These are phyloP conservation scores for Mycteria americana DNA, from an alignment of 2,797 vertebrate species.

Conservation along the genomic window DNA sequence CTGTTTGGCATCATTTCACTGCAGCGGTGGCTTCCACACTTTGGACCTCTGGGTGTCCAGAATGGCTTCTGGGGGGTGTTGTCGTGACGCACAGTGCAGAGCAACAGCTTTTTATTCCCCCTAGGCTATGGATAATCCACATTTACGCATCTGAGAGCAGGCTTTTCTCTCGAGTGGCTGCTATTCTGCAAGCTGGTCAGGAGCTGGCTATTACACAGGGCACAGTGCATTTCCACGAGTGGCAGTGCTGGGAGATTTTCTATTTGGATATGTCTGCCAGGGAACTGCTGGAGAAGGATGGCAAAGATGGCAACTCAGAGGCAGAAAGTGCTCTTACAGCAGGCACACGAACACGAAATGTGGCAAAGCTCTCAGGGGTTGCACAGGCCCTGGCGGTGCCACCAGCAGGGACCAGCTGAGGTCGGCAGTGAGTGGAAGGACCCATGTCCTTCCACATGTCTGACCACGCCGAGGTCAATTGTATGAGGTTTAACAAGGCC, in stretches of 20 bases:
- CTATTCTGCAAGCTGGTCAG: neutral
- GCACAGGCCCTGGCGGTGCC: neutral
- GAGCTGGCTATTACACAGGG: neutral
- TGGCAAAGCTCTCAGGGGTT: neutral
- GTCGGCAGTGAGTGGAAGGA: neutral
- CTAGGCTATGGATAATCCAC: neutral
- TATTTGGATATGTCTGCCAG: neutral
- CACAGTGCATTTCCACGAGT: fast-evolving
- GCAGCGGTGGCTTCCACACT: neutral
- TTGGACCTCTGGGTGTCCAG: neutral
- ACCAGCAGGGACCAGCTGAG: neutral
- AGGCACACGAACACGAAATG: fast-evolving
- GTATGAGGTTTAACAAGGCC: too few species aligned
- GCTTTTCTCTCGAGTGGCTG: neutral
- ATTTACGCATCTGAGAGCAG: neutral
- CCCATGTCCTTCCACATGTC: too few species aligned
- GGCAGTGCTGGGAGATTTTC: neutral
- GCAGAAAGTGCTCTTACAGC: neutral
- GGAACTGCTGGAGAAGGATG: neutral
- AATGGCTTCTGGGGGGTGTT: neutral
- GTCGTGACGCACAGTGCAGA: fast-evolving
- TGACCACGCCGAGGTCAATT: too few species aligned
- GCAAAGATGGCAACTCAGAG: neutral
- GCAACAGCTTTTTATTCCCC: neutral
- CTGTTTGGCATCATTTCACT: neutral